phyloP scores from a whole-genome alignment of 1,140 invertebrate species.

The Helicoverpa zea region DNA sequence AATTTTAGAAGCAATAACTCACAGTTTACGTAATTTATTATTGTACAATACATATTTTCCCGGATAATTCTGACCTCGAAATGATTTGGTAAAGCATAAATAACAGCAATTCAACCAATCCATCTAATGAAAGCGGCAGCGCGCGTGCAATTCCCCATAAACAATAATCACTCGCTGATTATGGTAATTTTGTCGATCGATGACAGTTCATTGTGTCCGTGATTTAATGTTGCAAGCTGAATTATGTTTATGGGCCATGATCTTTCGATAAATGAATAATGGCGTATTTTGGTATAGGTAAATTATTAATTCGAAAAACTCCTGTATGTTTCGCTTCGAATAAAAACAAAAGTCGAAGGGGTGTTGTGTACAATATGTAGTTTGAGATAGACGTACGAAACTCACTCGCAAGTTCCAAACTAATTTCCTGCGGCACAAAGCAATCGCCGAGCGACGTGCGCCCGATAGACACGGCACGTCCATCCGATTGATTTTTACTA shows the following conservation, averaged over 20 bases:
- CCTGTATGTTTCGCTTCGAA: background rate
- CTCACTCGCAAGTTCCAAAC: slow-evolving; percentile 76
- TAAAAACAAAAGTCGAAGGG: slow-evolving; percentile 9
- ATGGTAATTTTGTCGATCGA: too few relatives aligned
- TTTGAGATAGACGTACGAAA: slow-evolving; percentile 53
- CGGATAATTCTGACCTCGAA: too few relatives aligned
- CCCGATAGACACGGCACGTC: slow-evolving; percentile 63
- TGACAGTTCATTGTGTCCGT: too few relatives aligned
- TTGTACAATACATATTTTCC: background rate
- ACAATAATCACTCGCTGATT: too few relatives aligned
- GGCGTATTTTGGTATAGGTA: too few relatives aligned
- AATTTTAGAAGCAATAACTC: background rate
- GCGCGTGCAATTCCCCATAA: background rate
- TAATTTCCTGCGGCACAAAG: slow-evolving; percentile 83
- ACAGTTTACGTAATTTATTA: background rate
- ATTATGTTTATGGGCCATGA: too few relatives aligned
- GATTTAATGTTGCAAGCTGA: too few relatives aligned
- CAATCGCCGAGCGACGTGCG: slow-evolving; percentile 75
- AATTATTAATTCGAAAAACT: background rate
- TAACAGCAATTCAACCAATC: background rate
- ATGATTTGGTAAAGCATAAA: too few relatives aligned
- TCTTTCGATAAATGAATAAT: background rate
- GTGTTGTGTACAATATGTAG: slow-evolving; percentile 16
- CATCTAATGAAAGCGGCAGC: background rate
- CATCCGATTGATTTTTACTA: slow-evolving; percentile 65